Evolutionary conservation across 2,797 vertebrate genomes (phyloP).

Genomic region (Channa striata): DNA sequence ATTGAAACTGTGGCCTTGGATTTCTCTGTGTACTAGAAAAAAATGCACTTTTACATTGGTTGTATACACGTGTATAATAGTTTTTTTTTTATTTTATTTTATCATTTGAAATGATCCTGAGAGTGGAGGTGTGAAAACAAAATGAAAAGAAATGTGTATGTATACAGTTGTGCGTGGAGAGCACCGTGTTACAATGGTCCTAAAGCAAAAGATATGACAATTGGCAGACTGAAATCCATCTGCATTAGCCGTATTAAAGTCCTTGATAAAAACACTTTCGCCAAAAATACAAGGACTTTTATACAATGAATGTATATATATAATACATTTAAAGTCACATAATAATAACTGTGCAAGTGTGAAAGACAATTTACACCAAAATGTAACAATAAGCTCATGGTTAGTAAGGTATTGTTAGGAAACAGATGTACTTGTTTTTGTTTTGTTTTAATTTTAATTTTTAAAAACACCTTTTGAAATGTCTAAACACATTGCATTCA

Average conservation of each 20-base stretch:
- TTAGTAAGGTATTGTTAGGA: not conserved
- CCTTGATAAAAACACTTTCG: conserved; percentile 33
- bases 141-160: conserved; percentile 6
- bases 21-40: not conserved
- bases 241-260: conserved; percentile 71
- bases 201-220: conserved; percentile 20
- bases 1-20: not conserved
- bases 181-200: conserved; percentile 2
- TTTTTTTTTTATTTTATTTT: conserved; percentile 15
- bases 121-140: conserved; percentile 18
- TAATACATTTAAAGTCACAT: too few species aligned
- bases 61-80: conserved; percentile 6
- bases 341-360: too few species aligned
- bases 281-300: conserved; percentile 13
- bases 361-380: not conserved
- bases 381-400: not conserved
- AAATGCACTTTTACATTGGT: not conserved
- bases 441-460: not conserved
- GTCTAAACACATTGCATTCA: not conserved
- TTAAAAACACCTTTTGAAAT: not conserved
- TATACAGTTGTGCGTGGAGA: conserved; percentile 11
- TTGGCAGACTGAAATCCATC: conserved; percentile 50
- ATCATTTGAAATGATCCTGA: conserved; percentile 15
- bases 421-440: too few species aligned
- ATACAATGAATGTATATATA: not conserved